Evolutionary conservation across 2,797 vertebrate genomes (phyloP), one percentile per base, ranked within the genome.

Genomic region (Nasua narica): DNA sequence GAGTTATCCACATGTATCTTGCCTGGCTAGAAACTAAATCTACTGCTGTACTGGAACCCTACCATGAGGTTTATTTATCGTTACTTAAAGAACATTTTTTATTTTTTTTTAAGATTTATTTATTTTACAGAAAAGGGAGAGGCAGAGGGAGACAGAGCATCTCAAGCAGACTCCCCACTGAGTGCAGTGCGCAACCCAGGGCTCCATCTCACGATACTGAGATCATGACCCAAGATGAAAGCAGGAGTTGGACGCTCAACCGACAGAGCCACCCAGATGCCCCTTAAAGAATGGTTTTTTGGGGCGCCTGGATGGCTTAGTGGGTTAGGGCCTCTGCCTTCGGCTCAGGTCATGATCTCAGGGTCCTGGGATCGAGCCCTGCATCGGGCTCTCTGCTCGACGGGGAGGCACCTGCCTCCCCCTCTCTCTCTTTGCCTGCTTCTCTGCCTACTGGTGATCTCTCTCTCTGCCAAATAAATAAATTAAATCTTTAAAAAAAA

Each of bases 141-240:
- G n/a, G 32, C 32, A 65, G 32, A n/a, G 62, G 16, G 18, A 67
- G 65, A 21, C 9, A 1, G 18, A 35, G 18, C 18, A 21, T 21
- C n/a, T n/a, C 62, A 67, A 10, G 16, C 62, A 67, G 32, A 67
- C 62, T 19, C 62, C 16, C 16, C 6, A 15, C 62, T 67, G 32
- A 67, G 32, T 8, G 2, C 16, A 11, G n/a, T 11, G 65, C n/a
- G 8, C 2, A 19, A 35, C 1, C 2, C 2, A 7, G 14, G 60
- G 29, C 60, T 62, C 60, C 29, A 32, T 15, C 29, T 62, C 29
- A 32, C 29, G 6, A 15, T 14, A 0, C 18, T 35, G n/a, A 67
- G n/a, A 67, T 35, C 18, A 19, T 21, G 65, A 21, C n/a, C n/a
- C 9, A 18, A 67, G 18, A 18, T 0, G 9, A 67, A 67, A 67